These are phyloP conservation scores for Hylia prasina DNA, from an alignment of 2,113 vertebrate genomes.

Conservation along the genomic window DNA sequence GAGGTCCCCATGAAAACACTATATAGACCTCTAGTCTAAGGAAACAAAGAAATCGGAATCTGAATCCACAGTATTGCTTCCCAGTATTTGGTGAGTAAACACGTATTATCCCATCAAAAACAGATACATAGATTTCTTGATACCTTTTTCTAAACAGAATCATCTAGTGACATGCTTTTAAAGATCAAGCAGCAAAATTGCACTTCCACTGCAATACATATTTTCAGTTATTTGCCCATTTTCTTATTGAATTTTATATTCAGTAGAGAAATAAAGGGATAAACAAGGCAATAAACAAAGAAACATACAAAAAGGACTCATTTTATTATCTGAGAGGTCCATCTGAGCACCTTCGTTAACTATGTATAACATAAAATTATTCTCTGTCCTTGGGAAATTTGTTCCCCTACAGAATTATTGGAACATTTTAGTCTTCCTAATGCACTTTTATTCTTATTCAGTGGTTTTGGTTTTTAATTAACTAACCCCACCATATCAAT, in stretches of 20 bases:
- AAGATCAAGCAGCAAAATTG: neutral
- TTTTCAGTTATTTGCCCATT: neutral
- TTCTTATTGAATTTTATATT: neutral
- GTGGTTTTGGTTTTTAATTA: fast-evolving
- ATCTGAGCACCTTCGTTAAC: neutral
- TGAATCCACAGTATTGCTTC: neutral
- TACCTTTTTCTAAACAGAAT: neutral
- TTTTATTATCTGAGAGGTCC: neutral
- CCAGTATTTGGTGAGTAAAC: neutral
- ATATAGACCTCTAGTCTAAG: neutral
- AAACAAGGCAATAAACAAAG: neutral
- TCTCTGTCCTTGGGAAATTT: neutral
- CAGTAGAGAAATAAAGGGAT: neutral
- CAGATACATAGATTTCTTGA: neutral
- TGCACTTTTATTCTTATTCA: neutral
- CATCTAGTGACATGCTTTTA: neutral
- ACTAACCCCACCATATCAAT: neutral
- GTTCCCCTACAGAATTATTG: neutral
- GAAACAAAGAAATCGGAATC: neutral
- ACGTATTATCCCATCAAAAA: neutral
- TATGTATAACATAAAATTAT: neutral
- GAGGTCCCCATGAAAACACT: neutral
- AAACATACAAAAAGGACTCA: fast-evolving
- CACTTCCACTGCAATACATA: neutral
- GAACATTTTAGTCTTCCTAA: neutral